A percentile compares a stretch with the other conserved stretches of the same genome.
phyloP scores from a whole-genome alignment of 2,888 invertebrate species.

The Marronus borbonicus region DNA sequence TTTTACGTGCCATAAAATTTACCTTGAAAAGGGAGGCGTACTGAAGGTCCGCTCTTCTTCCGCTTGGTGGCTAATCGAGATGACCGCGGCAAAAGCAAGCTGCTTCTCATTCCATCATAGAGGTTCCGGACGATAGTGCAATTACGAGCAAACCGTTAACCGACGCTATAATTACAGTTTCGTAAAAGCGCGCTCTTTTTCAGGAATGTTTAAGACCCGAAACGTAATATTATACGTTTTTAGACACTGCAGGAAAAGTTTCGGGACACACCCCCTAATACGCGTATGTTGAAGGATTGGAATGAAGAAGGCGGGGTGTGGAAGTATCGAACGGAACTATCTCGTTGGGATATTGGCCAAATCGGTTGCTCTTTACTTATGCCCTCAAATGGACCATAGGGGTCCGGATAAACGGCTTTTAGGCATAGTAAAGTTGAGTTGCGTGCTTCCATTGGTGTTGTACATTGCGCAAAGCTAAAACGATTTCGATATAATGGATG shows the following conservation, averaged over 20 bases:
- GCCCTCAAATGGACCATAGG: conserved; percentile 33
- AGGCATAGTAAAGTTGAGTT: conserved; percentile 37
- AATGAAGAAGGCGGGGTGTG: not conserved
- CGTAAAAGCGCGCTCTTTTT: too few relatives aligned
- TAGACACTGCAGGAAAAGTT: not conserved
- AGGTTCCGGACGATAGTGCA: not conserved
- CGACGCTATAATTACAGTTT: conserved; percentile 14
- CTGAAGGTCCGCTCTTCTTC: not conserved
- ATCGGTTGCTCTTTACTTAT: conserved; percentile 40
- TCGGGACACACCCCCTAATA: not conserved
- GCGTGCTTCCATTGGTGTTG: conserved; percentile 26
- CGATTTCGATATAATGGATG: not conserved
- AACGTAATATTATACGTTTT: not conserved
- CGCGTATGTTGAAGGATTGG: not conserved
- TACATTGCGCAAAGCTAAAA: conserved; percentile 20
- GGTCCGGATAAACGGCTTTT: conserved; percentile 32
- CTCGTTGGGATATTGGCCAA: conserved; percentile 32
- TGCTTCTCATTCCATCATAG: not conserved
- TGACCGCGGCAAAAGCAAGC: not conserved
- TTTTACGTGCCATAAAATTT: conserved; percentile 32
- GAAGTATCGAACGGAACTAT: conserved; percentile 25
- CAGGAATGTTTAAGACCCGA: not conserved
- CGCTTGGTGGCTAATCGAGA: conserved; percentile 20
- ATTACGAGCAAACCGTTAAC: not conserved
- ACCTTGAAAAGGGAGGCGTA: not conserved